Evolutionary conservation across 1,140 invertebrate genomes (phyloP).

Genomic region (Lordiphosa collinella): DNA sequence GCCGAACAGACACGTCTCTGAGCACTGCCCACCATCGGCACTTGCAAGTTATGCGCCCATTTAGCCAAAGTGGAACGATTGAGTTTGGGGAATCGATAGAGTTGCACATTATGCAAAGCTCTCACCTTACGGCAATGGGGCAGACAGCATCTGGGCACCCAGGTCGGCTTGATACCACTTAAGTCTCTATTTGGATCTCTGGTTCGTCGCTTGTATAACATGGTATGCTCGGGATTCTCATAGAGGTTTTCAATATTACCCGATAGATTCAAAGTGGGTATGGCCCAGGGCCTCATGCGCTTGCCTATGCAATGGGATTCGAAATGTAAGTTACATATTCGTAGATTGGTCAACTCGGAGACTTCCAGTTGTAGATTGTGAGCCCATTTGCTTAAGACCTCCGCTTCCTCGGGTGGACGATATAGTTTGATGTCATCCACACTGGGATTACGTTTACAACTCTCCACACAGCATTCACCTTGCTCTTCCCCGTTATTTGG

Average conservation of each 20-base stretch:
- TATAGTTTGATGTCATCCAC: slow-evolving; percentile 72
- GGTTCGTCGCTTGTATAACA: slow-evolving; percentile 56
- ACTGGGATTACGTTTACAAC: slow-evolving; percentile 68
- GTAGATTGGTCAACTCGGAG: slow-evolving; percentile 29
- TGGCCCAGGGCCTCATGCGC: slow-evolving; percentile 68
- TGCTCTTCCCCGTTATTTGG: slow-evolving; percentile 72
- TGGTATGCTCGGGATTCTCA: slow-evolving; percentile 65
- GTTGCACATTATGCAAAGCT: slow-evolving; percentile 60
- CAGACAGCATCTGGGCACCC: slow-evolving; percentile 70
- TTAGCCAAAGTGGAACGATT: slow-evolving; percentile 69
- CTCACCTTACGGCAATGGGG: slow-evolving; percentile 70
- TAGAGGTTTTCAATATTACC: slow-evolving; percentile 65
- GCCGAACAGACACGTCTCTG: slow-evolving; percentile 65
- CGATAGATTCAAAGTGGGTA: slow-evolving; percentile 67
- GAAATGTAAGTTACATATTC: slow-evolving; percentile 73
- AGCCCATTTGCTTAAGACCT: slow-evolving; percentile 65
- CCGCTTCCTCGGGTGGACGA: slow-evolving; percentile 61
- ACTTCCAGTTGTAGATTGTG: slow-evolving; percentile 65
- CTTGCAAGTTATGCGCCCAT: slow-evolving; percentile 72
- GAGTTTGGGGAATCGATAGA: slow-evolving; percentile 68
- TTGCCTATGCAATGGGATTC: slow-evolving; percentile 73
- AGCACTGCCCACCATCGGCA: slow-evolving; percentile 60
- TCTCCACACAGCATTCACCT: slow-evolving; percentile 71
- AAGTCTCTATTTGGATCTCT: slow-evolving; percentile 25
- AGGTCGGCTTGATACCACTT: slow-evolving; percentile 46